Conservation (phyloP, 2,888 invertebrate genomes). For the Nomada goodeniana region DNA sequence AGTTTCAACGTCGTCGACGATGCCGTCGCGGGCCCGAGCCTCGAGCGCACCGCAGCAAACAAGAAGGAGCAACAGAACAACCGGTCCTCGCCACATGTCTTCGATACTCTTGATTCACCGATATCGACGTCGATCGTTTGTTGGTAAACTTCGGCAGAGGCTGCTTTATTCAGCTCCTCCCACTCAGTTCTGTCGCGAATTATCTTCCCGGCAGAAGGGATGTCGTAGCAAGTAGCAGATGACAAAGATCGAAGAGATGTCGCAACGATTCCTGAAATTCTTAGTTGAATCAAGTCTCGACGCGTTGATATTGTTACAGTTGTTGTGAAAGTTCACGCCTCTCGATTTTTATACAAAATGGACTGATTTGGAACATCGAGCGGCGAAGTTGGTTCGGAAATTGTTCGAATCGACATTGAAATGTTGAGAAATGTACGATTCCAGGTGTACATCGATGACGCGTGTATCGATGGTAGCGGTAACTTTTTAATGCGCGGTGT, state of each 20-base stretch:
- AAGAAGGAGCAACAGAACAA: conserved; percentile 53
- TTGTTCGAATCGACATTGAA: too few species aligned
- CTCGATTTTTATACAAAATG: background rate
- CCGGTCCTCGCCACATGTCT: conserved; percentile 56
- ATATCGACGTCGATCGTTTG: conserved; percentile 55
- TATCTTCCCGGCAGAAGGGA: conserved; percentile 58
- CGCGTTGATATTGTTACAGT: too few species aligned
- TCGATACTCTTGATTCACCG: conserved; percentile 47
- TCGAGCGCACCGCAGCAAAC: conserved; percentile 50
- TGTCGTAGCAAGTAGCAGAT: conserved; percentile 29
- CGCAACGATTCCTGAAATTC: conserved; percentile 31
- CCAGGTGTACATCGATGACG: too few species aligned
- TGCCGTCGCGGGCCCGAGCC: conserved; percentile 65
- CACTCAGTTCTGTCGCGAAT: conserved; percentile 51
- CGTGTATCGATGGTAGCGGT: too few species aligned
- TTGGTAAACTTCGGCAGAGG: conserved; percentile 47
- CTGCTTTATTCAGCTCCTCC: conserved; percentile 65
- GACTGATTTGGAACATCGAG: background rate
- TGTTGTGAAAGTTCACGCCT: background rate
- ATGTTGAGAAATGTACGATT: too few species aligned
- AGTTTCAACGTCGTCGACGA: conserved; percentile 67
- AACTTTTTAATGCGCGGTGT: too few species aligned
- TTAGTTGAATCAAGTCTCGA: too few species aligned
- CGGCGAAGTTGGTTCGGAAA: background rate
- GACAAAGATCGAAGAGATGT: conserved; percentile 46